Base-by-base conservation (phyloP, 1,140 invertebrate species). In the Venturia canescens region DNA sequence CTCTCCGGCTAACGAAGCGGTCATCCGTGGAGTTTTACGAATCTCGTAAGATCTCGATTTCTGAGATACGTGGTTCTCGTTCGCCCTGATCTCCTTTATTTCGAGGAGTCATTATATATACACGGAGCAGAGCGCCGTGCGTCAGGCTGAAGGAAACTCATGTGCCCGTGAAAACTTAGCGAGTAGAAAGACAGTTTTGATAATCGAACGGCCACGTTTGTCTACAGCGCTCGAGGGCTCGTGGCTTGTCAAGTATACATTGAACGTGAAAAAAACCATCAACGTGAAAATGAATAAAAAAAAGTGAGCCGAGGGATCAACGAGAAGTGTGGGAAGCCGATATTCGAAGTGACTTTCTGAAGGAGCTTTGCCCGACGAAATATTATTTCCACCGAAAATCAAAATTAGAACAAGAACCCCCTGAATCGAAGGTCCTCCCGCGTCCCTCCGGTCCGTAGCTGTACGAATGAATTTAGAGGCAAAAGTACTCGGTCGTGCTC, bases 171-270 rank as follows among this genome's bases (percentile, higher is more conserved):
- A 88, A 89, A 82, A 85, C 86, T 44, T 81, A 88, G 80, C 81
- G 87, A 86, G 86, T 82, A 84, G 86, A 88, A 81, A 84, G 87
- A 88, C 87, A 88, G 87, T 87, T 88, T 87, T 88, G 85, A 83
- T 88, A 89, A 88, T 89, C 84, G 86, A 44, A 44, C 13, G 84
- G 86, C 48, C 44, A 21, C 34, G 83, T 83, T 86, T 82, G 80
- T 81, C 84, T 87, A 16, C 21, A n/a, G 3, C 9, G 81, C 84
- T 85, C 80, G 38, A 31, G 27, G 34, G 53, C 9, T 23, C 21
- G n/a, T 57, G 53, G 18, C 18, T 57, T 66, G 60, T n/a, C n/a
- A n/a, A n/a, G n/a, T n/a, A 66, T 0, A 27, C 27, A 27, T 27
- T 29, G 60, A 1, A 66, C n/a, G 21, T 9, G 21, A n/a, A 57